Percentiles rank a stretch among this genome's conserved stretches.
Evolutionary conservation across 2,113 vertebrate species (phyloP).

Genomic region (Tyto alba): DNA sequence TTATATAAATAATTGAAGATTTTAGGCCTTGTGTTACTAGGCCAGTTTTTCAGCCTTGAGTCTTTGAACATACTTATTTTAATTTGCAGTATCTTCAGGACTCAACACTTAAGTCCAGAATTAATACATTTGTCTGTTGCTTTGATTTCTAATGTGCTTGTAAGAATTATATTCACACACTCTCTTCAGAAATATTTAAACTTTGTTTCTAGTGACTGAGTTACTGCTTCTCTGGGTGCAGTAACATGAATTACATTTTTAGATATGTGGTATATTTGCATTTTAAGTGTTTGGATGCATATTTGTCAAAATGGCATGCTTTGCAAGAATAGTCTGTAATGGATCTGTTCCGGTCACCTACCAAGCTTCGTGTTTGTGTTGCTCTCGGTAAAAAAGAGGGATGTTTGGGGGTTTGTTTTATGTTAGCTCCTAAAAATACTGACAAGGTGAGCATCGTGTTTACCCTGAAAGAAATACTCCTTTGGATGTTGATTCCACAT

Average conservation of each 20-base stretch:
- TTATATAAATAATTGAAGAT: background rate
- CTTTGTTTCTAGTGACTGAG: background rate
- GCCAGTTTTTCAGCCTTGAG: background rate
- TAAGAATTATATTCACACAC: background rate
- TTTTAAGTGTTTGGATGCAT: background rate
- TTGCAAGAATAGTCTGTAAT: background rate
- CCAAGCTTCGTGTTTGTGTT: background rate
- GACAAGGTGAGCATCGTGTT: background rate
- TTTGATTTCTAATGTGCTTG: background rate
- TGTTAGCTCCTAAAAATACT: background rate
- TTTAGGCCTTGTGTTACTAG: background rate
- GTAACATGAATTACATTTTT: background rate
- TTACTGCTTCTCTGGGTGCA: background rate
- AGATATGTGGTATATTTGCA: background rate
- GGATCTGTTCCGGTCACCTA: background rate
- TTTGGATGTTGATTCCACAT: background rate
- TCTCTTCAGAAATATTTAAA: background rate
- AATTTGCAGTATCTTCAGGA: background rate
- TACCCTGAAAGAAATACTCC: background rate
- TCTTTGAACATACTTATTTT: background rate
- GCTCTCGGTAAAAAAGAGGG: background rate
- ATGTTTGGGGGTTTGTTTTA: background rate
- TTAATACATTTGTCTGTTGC: background rate
- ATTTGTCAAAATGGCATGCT: background rate
- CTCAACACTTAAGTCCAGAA: background rate